Base-by-base conservation (phyloP, 1,140 invertebrate species). In the Leptopilina clavipes region DNA sequence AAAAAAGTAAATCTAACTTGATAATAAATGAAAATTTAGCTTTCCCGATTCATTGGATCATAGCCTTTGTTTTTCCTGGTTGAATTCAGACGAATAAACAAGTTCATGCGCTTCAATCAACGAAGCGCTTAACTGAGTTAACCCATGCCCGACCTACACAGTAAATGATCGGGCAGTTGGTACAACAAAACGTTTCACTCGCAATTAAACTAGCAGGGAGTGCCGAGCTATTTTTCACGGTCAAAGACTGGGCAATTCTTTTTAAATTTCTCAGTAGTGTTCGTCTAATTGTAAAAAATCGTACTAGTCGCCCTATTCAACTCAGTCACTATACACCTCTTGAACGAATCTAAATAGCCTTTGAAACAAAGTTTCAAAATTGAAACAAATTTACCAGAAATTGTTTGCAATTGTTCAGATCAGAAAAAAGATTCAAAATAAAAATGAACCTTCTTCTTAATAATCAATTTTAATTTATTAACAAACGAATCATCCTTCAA, bases 31-130 rank as follows among this genome's bases (percentile, higher is more conserved):
- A 31, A n/a, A 65, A 65, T 65, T 31, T 31, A 31, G 59, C 59
- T 65, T 65, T 31, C n/a, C 59, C 59, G 25, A 65, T 65, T 65
- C 25, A 22, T 65, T 65, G 59, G 19, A 37, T 65, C 59, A 65
- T 65, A 65, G 14, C 25, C 59, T 65, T 65, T 65, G 59, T 65
- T 65, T 65, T n/a, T 65, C 12, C 22, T 25, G 59, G 3, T 65
- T 31, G 22, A 65, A 65, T 65, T 31, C 59, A 65, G 25, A 65
- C 59, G 59, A 65, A 65, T 65, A 65, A 65, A 65, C 59, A 65
- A 65, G 25, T 65, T 65, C 59, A 65, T 65, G 59, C 59, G 59
- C 59, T 65, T 65, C 59, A 65, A 65, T 65, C 59, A 65, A 65
- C 59, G 22, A 65, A 65, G 59, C 59, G 59, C 59, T 65, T 65